Percentiles rank a stretch among this genome's conserved stretches.
Conservation (phyloP, 2,113 vertebrate genomes). For the Poecilia latipinna region DNA sequence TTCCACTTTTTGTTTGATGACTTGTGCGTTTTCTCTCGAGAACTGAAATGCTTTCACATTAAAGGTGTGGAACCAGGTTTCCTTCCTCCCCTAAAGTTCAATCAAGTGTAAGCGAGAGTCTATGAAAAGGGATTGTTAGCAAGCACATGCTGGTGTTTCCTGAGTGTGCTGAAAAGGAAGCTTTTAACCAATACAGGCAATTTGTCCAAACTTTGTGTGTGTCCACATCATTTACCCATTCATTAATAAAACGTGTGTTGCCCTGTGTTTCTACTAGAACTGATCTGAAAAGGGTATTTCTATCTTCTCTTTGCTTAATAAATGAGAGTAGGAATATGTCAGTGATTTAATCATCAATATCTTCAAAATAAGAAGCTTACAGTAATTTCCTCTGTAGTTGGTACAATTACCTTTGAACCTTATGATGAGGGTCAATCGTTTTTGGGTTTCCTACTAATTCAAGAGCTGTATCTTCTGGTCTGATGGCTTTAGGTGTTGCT, state of each 20-base stretch:
- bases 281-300: not conserved
- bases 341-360: too few species aligned
- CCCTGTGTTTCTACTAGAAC: not conserved
- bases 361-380: too few species aligned
- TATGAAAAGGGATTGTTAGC: not conserved
- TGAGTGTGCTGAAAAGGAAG: not conserved
- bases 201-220: too few species aligned
- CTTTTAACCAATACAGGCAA: not conserved
- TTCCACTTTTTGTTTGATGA: slow-evolving; percentile 46
- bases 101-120: not conserved
- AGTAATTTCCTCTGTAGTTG: too few species aligned
- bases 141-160: not conserved
- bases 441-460: too few species aligned
- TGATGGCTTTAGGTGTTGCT: too few species aligned
- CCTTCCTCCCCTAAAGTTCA: slow-evolving; percentile 47
- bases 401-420: too few species aligned
- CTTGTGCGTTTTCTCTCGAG: slow-evolving; percentile 50
- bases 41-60: slow-evolving; percentile 20
- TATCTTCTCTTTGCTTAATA: too few species aligned
- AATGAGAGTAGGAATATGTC: too few species aligned
- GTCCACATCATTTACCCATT: not conserved
- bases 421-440: too few species aligned
- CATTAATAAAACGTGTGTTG: not conserved
- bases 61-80: slow-evolving; percentile 56
- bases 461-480: too few species aligned